Conservation (phyloP, 2,888 invertebrate species). For the Corythucha ciliata region DNA sequence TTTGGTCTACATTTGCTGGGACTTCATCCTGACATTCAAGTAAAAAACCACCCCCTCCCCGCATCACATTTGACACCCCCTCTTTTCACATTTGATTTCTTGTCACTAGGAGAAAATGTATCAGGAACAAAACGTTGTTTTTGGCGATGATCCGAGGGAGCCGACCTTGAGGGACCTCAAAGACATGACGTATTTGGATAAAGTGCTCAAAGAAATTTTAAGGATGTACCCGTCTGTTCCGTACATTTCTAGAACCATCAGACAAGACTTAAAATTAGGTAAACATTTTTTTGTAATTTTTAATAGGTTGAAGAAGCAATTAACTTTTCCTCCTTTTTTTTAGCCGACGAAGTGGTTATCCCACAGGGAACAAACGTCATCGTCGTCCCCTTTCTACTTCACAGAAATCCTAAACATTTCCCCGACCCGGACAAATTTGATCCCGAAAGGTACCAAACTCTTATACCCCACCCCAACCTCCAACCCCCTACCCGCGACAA, state of each 20-base stretch:
- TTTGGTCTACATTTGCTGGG: slow-evolving; percentile 31
- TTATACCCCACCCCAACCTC: too few species aligned
- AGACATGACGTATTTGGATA: slow-evolving; percentile 34
- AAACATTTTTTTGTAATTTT: too few species aligned
- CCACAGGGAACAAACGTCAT: slow-evolving; percentile 33
- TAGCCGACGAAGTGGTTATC: slow-evolving; percentile 26
- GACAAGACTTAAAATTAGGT: slow-evolving; percentile 27
- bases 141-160: slow-evolving; percentile 31
- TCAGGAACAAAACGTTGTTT: slow-evolving; percentile 32
- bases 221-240: slow-evolving; percentile 37
- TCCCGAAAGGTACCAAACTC: slow-evolving; percentile 44
- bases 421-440: slow-evolving; percentile 44
- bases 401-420: slow-evolving; percentile 41
- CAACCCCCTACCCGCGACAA: too few species aligned
- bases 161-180: slow-evolving; percentile 32
- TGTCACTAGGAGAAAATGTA: slow-evolving; percentile 30
- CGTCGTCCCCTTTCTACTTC: slow-evolving; percentile 36
- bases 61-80: neutral
- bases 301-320: too few species aligned
- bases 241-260: slow-evolving; percentile 31
- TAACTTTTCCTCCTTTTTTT: too few species aligned
- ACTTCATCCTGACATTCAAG: slow-evolving; percentile 31
- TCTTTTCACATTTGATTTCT: neutral
- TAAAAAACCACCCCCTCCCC: slow-evolving; percentile 4
- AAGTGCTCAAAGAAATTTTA: slow-evolving; percentile 35